These are phyloP conservation scores for Drosophila obscura DNA, from an alignment of 1,140 invertebrate genomes.

Conservation along the genomic window DNA sequence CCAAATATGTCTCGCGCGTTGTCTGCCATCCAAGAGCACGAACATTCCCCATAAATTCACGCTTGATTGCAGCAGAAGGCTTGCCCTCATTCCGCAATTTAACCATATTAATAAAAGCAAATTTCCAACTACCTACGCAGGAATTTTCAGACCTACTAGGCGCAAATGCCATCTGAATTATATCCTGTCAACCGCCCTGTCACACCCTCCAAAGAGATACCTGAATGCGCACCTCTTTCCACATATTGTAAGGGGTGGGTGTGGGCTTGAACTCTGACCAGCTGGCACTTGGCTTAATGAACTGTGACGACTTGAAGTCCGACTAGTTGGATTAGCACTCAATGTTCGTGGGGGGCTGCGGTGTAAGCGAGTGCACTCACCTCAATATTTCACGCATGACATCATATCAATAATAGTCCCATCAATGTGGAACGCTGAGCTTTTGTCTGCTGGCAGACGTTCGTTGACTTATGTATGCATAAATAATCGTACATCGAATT, in stretches of 20 bases:
- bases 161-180: no score
- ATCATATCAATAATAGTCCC: constrained; percentile 59
- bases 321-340: constrained; percentile 63
- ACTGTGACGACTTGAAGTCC: constrained; percentile 62
- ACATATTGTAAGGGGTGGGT: not conserved
- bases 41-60: constrained; percentile 17
- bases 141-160: no score
- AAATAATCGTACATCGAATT: constrained; percentile 10
- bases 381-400: constrained; percentile 71
- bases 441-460: not conserved
- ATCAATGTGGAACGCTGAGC: constrained; percentile 2
- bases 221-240: not conserved
- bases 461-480: not conserved
- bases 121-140: not conserved
- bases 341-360: constrained; percentile 17
- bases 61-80: constrained; percentile 43
- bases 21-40: not conserved
- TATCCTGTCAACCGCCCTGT: no score
- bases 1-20: constrained; percentile 54
- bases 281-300: constrained; percentile 65
- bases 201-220: not conserved
- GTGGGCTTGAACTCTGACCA: constrained; percentile 28
- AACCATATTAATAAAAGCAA: constrained; percentile 6
- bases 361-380: constrained; percentile 61
- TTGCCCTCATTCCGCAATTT: constrained; percentile 26